These are phyloP conservation scores for Arvicanthis niloticus DNA, from an alignment of 2,113 vertebrate genomes.

Conservation along the genomic window DNA sequence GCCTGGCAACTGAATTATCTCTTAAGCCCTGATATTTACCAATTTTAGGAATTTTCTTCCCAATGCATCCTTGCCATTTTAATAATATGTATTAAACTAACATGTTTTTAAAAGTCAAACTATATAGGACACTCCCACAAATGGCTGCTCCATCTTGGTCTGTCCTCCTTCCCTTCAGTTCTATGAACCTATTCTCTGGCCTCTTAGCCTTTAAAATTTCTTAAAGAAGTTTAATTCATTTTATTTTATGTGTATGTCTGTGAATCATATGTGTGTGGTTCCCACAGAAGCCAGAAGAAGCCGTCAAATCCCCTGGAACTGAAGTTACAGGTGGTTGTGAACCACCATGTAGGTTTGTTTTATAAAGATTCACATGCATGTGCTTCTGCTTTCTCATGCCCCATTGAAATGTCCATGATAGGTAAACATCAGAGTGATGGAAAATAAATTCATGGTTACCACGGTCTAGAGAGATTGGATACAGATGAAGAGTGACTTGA, in stretches of 20 bases:
- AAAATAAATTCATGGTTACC: not conserved
- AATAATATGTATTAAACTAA: not conserved
- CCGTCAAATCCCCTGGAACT: not conserved
- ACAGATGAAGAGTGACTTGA: not conserved
- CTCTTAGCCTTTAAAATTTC: not conserved
- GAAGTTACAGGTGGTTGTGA: not conserved
- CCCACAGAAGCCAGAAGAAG: not conserved
- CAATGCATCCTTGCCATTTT: not conserved
- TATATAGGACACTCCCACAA: not conserved
- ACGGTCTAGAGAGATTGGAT: too few relatives aligned
- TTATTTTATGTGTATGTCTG: not conserved
- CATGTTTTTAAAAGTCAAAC: not conserved
- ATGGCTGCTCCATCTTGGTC: fast-evolving
- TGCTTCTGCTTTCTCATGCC: not conserved
- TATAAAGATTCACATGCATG: not conserved
- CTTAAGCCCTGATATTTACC: not conserved
- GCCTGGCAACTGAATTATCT: not conserved
- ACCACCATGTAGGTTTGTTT: not conserved
- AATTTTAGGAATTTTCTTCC: not conserved
- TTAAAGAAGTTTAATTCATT: not conserved
- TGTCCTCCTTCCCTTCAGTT: not conserved
- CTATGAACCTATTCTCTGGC: not conserved
- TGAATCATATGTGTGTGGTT: not conserved
- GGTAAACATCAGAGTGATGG: not conserved
- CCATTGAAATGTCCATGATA: not conserved